Conservation (phyloP, 2,113 vertebrate genomes). For the Ascaphus truei region DNA sequence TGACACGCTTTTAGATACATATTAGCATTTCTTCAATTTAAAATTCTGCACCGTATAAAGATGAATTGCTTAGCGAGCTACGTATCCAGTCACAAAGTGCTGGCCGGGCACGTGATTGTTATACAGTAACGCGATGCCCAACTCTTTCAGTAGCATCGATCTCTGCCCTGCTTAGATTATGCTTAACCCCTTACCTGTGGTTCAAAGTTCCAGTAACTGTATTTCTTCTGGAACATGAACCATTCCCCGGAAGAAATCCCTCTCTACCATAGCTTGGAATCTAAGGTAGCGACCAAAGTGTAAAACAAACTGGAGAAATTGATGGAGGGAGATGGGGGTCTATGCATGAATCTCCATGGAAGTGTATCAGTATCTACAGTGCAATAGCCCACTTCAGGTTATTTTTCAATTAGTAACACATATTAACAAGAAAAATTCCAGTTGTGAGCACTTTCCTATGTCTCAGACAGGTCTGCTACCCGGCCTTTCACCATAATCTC, state of each 20-base stretch:
- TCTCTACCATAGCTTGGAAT: no score
- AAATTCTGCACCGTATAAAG: slow-evolving; percentile 65
- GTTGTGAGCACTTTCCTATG: no score
- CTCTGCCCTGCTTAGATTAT: background rate
- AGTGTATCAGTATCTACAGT: background rate
- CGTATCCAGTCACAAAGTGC: background rate
- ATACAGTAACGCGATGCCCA: background rate
- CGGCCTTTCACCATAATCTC: no score
- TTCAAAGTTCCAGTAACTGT: no score
- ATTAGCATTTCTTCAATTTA: slow-evolving; percentile 78
- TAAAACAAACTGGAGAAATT: no score
- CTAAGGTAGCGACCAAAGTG: no score
- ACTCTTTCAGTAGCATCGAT: background rate
- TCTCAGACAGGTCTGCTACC: no score
- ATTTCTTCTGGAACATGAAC: no score
- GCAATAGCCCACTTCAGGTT: background rate
- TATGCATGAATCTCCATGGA: background rate
- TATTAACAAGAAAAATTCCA: no score
- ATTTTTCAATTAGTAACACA: slow-evolving; percentile 11
- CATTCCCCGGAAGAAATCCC: no score
- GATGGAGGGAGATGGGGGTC: no score
- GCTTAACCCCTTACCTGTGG: background rate
- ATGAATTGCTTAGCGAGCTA: slow-evolving; percentile 14
- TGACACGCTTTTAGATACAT: slow-evolving; percentile 81
- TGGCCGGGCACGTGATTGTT: background rate